Conservation (phyloP, 2,797 vertebrate species). For the Gymnocypris eckloni region DNA sequence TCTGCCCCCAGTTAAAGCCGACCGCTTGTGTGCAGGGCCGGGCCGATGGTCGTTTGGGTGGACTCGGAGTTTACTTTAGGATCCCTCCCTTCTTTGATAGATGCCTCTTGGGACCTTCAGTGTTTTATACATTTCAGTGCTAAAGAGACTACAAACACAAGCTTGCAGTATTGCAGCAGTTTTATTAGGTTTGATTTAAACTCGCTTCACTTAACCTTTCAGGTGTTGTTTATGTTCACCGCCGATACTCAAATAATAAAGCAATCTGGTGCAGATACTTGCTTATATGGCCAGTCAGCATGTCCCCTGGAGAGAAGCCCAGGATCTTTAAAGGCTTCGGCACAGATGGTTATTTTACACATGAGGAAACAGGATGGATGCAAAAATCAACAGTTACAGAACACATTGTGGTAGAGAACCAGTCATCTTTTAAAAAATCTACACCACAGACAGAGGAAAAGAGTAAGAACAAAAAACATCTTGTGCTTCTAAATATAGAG, state of each 20-base stretch:
- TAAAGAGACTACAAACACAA: conserved; percentile 21
- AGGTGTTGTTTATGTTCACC: conserved; percentile 30
- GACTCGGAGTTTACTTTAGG: conserved; percentile 35
- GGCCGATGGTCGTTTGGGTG: conserved; percentile 7
- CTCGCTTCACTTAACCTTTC: not conserved
- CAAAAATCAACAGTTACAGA: conserved; percentile 71
- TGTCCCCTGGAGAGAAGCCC: conserved; percentile 39
- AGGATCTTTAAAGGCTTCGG: conserved; percentile 49
- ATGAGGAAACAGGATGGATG: conserved; percentile 64
- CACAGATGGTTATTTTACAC: conserved; percentile 72
- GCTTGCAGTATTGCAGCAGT: conserved; percentile 2
- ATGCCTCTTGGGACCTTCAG: not conserved
- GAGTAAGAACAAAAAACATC: conserved; percentile 69
- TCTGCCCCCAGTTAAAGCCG: conserved; percentile 19
- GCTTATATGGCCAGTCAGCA: conserved; percentile 29
- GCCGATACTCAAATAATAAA: conserved; percentile 32
- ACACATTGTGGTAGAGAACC: conserved; percentile 68
- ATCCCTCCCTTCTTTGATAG: conserved; percentile 32
- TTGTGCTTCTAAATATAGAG: conserved; percentile 71
- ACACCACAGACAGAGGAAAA: conserved; percentile 66
- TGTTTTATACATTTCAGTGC: conserved; percentile 22
- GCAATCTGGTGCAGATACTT: conserved; percentile 49
- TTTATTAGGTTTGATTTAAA: conserved; percentile 39
- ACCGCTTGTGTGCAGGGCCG: conserved; percentile 19
- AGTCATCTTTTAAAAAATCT: conserved; percentile 77